Base-by-base conservation (phyloP, 2,888 invertebrate species). In the Limulus polyphemus region DNA sequence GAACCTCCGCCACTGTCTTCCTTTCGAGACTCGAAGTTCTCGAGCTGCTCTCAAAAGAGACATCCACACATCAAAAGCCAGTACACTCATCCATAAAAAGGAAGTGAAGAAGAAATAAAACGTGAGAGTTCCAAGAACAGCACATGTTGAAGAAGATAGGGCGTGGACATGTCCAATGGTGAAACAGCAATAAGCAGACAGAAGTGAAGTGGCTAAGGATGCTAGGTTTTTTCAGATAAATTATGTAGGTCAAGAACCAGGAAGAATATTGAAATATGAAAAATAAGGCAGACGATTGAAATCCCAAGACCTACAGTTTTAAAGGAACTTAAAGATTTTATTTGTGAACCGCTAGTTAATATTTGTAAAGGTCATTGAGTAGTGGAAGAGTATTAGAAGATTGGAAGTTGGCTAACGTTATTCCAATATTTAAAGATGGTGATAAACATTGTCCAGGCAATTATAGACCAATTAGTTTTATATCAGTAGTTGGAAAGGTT, bases 161-260 rank as follows among this genome's bases (percentile, higher is more conserved):
- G 52, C 14, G 16, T 60, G 56, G 60, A 77, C 73, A 58, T 77
- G 76, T 47, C 76, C 74, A 17, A 74, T 72, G 62, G 78, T 74
- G 72, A 80, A 80, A 54, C 76, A 72, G n/a, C 74, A 67, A 70
- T 81, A 80, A 1, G 79, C 79, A 10, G 76, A 69, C 59, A 81
- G 73, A 12, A 81, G 73, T 0, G 80, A 74, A 16, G 77, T 69
- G 57, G 78, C 77, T 12, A 81, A 73, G n/a, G 79, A 78, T 13
- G 79, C 78, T 55, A 81, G 69, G 68, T 80, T 80, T 69, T 79
- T 79, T 16, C 81, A 7, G 80, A 79, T 49, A 79, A 72, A 69
- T 80, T 81, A 54, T 78, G 74, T 54, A 81, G 72, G 58, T 79
- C 77, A 0, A 78, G 75, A 14, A 80, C 75, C 16, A 77, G 62